These are phyloP conservation scores for Rhinogobio ventralis DNA, from an alignment of 2,797 vertebrate genomes.

Conservation along the genomic window DNA sequence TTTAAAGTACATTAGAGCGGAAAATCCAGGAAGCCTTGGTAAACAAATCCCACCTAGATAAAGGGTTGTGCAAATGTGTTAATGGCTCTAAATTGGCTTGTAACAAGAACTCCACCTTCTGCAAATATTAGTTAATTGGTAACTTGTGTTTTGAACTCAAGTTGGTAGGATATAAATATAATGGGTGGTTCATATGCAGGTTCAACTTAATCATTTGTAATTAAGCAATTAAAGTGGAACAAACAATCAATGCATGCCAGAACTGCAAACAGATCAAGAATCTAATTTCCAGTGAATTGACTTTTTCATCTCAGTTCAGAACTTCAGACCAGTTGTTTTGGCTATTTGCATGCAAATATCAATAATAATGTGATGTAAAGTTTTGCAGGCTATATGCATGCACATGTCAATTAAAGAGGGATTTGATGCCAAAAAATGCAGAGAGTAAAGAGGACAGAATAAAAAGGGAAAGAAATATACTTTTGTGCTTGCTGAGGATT, in stretches of 20 bases:
- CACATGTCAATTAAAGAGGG: not conserved
- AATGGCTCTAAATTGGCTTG: conserved; percentile 22
- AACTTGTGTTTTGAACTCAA: not conserved
- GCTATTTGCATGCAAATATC: conserved; percentile 17
- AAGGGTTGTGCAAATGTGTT: conserved; percentile 5
- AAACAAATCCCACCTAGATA: conserved; percentile 31
- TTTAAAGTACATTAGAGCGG: not conserved
- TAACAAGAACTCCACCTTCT: conserved; percentile 27
- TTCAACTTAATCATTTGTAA: conserved; percentile 2
- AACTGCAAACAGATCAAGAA: not conserved
- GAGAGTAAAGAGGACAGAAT: not conserved
- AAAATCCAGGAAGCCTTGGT: not conserved
- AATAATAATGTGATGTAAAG: conserved; percentile 5
- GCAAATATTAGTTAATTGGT: conserved; percentile 9
- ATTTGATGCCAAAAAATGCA: not conserved
- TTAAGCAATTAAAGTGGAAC: not conserved
- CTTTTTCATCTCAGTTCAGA: not conserved
- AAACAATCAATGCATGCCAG: not conserved
- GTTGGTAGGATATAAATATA: not conserved
- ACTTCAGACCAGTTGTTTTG: conserved; percentile 2
- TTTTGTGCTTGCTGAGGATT: not conserved
- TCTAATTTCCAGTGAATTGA: not conserved
- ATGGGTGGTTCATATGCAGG: not conserved
- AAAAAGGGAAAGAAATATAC: not conserved
- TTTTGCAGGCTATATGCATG: conserved; percentile 15